Conservation (phyloP, 2,113 vertebrate species). For the Anhinga rufa region DNA sequence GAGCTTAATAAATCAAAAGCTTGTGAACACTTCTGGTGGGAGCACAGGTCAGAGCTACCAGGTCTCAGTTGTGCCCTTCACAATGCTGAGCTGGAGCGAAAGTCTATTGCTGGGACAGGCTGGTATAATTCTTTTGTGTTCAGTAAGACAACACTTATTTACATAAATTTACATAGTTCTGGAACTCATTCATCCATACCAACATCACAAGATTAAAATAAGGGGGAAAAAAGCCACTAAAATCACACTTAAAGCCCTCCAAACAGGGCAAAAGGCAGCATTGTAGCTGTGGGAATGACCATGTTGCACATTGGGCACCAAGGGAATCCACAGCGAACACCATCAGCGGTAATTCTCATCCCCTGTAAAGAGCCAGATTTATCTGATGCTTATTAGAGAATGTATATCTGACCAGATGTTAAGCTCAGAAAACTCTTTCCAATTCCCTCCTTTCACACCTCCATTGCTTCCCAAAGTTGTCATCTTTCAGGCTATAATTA, state of each 20-base stretch:
- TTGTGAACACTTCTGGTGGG: background rate
- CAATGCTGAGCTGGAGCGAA: background rate
- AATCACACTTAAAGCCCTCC: background rate
- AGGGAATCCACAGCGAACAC: background rate
- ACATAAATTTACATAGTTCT: background rate
- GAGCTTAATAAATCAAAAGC: background rate
- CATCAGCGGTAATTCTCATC: rapidly evolving
- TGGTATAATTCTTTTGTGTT: background rate
- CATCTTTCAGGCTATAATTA: background rate
- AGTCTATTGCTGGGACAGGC: background rate
- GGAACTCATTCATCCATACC: background rate
- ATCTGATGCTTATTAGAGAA: background rate
- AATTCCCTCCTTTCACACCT: background rate
- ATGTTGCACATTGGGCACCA: rapidly evolving
- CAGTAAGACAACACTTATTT: rapidly evolving
- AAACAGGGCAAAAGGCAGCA: background rate
- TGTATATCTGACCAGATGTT: background rate
- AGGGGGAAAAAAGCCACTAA: background rate
- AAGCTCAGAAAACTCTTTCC: background rate
- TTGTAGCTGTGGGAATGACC: background rate
- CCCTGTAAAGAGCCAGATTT: background rate
- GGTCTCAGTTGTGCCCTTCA: background rate
- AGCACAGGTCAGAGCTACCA: background rate
- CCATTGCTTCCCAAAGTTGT: background rate
- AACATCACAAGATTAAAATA: background rate